phyloP scores from a whole-genome alignment of 1,140 invertebrate species.

The Lanistes nyassanus region DNA sequence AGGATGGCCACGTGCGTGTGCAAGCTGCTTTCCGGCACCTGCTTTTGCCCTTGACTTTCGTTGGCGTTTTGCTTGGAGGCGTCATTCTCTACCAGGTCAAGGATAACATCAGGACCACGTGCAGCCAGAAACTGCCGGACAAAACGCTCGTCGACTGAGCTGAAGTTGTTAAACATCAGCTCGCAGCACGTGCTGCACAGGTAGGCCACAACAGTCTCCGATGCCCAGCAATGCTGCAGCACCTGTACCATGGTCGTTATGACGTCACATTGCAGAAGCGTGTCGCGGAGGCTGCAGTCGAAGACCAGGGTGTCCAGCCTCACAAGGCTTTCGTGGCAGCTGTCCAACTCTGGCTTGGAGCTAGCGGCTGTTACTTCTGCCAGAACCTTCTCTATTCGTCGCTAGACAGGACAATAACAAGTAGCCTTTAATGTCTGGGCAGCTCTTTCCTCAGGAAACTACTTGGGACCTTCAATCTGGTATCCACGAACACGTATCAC shows the following conservation, averaged over 20 bases:
- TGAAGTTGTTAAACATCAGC: slow-evolving; percentile 33
- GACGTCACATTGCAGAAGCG: slow-evolving; percentile 12
- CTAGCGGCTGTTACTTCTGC: too few species aligned
- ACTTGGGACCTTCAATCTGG: too few species aligned
- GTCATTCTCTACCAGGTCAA: slow-evolving; percentile 37
- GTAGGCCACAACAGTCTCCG: neutral
- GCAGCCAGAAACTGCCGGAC: slow-evolving; percentile 40
- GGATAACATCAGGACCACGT: slow-evolving; percentile 40
- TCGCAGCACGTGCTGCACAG: slow-evolving; percentile 24
- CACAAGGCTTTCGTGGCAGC: too few species aligned
- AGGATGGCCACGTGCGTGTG: slow-evolving; percentile 18
- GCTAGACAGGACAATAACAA: too few species aligned
- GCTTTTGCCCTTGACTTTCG: slow-evolving; percentile 8
- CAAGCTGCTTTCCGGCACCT: neutral
- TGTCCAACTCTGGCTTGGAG: too few species aligned
- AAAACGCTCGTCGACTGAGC: slow-evolving; percentile 36
- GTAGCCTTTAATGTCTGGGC: too few species aligned
- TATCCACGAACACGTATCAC: too few species aligned
- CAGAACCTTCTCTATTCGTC: too few species aligned
- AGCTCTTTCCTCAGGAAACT: too few species aligned
- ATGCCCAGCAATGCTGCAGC: neutral
- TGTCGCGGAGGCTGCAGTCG: slow-evolving; percentile 4
- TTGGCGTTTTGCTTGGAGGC: slow-evolving; percentile 9
- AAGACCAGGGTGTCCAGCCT: slow-evolving; percentile 12
- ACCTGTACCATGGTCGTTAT: slow-evolving; percentile 7